Conservation (phyloP, 1,140 invertebrate species). For the Drosophila setifemur region DNA sequence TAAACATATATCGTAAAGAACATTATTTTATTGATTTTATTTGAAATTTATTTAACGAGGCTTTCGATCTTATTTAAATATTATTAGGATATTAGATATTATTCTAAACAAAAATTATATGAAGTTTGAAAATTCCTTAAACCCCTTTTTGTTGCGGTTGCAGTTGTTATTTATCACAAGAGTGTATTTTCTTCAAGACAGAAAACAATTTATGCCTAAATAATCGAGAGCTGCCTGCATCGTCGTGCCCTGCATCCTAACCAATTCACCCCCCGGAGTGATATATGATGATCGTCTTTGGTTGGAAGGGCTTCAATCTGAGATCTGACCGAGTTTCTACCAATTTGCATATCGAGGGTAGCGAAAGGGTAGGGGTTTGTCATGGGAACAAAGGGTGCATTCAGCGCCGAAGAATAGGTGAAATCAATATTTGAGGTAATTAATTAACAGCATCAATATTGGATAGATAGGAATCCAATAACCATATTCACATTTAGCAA, state of each 20-base stretch:
- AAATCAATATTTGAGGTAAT: slow-evolving; percentile 81
- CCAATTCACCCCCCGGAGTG: slow-evolving; percentile 51
- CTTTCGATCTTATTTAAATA: no score
- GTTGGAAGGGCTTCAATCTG: slow-evolving; percentile 28
- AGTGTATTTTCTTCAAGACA: neutral
- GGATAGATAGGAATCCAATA: slow-evolving; percentile 39
- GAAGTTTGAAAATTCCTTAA: neutral
- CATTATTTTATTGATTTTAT: neutral
- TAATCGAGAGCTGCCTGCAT: slow-evolving; percentile 32
- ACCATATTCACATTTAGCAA: slow-evolving; percentile 70
- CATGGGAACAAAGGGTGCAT: slow-evolving; percentile 77
- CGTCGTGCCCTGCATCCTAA: slow-evolving; percentile 17
- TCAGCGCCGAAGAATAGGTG: slow-evolving; percentile 56
- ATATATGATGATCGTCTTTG: slow-evolving; percentile 35
- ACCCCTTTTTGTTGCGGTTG: slow-evolving; percentile 25
- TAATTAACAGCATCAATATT: slow-evolving; percentile 75
- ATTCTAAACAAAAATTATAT: neutral
- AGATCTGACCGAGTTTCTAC: slow-evolving; percentile 41
- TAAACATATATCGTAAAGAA: no score
- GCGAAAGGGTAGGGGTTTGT: slow-evolving; percentile 51
- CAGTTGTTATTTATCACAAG: neutral
- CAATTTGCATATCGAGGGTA: slow-evolving; percentile 68
- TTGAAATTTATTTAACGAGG: no score
- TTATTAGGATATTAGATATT: neutral
- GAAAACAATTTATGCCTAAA: slow-evolving; percentile 53